Evolutionary conservation across 2,113 vertebrate genomes (phyloP).

Genomic region (Vidua chalybeata): DNA sequence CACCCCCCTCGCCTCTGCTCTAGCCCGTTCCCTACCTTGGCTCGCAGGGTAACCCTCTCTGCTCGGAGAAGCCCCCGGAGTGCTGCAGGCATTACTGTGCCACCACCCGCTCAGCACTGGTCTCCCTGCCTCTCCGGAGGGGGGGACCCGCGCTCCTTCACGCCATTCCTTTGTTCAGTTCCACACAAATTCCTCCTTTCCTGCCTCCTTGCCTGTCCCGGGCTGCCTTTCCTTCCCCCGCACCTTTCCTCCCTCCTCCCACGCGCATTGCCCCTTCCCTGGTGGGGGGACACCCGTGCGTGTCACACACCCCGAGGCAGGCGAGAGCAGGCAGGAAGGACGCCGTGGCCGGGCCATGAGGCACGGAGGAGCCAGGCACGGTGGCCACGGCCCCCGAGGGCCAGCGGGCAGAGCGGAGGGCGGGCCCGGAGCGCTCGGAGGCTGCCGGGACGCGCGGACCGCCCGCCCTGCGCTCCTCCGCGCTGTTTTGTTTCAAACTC

Average conservation of each 20-base stretch:
- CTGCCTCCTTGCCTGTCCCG: neutral
- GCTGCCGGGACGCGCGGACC: neutral
- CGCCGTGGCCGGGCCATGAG: rapidly evolving
- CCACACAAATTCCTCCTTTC: neutral
- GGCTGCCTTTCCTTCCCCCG: neutral
- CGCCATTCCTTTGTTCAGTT: neutral
- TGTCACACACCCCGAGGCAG: neutral
- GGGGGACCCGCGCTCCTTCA: neutral
- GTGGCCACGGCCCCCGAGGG: neutral
- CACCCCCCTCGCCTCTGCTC: too few relatives aligned
- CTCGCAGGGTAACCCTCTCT: neutral
- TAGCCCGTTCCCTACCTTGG: neutral
- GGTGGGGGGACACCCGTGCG: rapidly evolving
- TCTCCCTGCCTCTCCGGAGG: rapidly evolving
- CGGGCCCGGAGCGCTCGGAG: neutral
- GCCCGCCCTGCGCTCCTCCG: neutral
- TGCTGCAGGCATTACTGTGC: neutral
- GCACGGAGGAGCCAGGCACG: rapidly evolving
- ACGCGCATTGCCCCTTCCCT: rapidly evolving
- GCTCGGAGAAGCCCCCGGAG: neutral
- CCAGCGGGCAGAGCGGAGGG: neutral
- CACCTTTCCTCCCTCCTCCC: neutral
- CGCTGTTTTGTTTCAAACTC: neutral
- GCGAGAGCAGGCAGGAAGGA: rapidly evolving
- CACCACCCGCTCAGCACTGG: neutral